A percentile compares a stretch with the other conserved stretches of the same genome.
Conservation (phyloP, 2,888 invertebrate genomes). For the Nasonia oneida region DNA sequence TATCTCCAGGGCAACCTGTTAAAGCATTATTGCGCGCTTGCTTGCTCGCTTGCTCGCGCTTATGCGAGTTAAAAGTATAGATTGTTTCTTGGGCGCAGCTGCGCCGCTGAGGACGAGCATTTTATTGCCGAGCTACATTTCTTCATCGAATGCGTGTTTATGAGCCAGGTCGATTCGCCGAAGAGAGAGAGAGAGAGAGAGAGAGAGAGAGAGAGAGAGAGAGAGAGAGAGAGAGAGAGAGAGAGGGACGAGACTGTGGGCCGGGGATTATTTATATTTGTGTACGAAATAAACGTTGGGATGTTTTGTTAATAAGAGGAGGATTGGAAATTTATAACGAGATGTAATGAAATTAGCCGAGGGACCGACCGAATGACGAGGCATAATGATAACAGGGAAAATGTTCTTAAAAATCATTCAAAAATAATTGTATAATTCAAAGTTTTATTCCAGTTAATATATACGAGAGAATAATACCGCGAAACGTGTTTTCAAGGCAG, state of each 20-base stretch:
- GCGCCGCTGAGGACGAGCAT: background rate
- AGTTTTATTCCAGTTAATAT: no score
- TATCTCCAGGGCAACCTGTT: constrained; percentile 53
- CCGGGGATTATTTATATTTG: background rate
- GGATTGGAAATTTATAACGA: background rate
- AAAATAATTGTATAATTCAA: no score
- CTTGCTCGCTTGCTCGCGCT: background rate
- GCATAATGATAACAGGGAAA: no score
- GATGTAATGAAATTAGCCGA: background rate
- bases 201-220: no score
- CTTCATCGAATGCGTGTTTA: constrained; percentile 6
- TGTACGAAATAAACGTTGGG: background rate
- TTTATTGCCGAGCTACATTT: constrained; percentile 33
- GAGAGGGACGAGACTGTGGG: background rate
- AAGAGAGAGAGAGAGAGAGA: background rate
- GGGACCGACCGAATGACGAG: no score
- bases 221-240: background rate
- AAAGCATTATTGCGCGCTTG: constrained; percentile 36
- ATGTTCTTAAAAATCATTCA: no score
- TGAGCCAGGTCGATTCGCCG: background rate
- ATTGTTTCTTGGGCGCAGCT: background rate
- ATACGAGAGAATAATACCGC: no score
- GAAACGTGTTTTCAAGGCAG: no score
- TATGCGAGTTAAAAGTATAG: constrained; percentile 15
- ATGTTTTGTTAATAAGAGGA: background rate